These are phyloP conservation scores for Megaleporinus macrocephalus DNA, from an alignment of 2,113 vertebrate species.

Conservation along the genomic window DNA sequence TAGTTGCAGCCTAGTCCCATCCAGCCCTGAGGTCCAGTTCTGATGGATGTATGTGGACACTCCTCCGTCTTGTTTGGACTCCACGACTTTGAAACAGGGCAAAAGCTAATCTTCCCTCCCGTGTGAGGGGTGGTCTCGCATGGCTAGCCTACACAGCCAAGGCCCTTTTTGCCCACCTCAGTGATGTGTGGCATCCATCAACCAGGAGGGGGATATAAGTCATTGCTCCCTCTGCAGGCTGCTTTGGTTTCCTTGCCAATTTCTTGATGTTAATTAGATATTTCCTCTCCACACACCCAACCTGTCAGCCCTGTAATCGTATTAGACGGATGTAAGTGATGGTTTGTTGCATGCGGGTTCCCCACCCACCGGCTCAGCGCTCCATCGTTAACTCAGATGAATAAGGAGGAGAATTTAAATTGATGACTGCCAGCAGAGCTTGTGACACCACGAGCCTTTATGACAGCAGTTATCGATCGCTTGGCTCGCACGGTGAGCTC, in stretches of 20 bases:
- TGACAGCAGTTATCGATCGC: slow-evolving; percentile 12
- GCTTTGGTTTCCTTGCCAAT: neutral
- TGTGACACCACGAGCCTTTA: slow-evolving; percentile 1
- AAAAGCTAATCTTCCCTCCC: neutral
- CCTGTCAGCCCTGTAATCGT: neutral
- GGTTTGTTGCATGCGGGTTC: neutral
- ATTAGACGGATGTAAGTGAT: slow-evolving; percentile 17
- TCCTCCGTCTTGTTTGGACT: slow-evolving; percentile 26
- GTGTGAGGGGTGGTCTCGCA: neutral
- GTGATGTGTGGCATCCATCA: slow-evolving; percentile 26
- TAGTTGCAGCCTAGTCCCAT: neutral
- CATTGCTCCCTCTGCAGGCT: neutral
- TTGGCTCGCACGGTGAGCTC: neutral
- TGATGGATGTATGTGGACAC: slow-evolving; percentile 26
- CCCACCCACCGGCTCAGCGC: neutral
- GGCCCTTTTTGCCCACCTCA: neutral
- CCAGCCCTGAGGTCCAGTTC: neutral
- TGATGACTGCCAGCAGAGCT: slow-evolving; percentile 31
- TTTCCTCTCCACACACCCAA: neutral
- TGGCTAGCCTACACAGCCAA: slow-evolving; percentile 7
- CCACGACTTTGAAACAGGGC: neutral
- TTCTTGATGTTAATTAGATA: slow-evolving; percentile 18
- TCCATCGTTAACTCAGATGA: slow-evolving; percentile 9
- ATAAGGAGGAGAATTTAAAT: slow-evolving; percentile 18
- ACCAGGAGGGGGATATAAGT: neutral